phyloP scores from a whole-genome alignment of 2,888 invertebrate species.

The Idaea straminata region DNA sequence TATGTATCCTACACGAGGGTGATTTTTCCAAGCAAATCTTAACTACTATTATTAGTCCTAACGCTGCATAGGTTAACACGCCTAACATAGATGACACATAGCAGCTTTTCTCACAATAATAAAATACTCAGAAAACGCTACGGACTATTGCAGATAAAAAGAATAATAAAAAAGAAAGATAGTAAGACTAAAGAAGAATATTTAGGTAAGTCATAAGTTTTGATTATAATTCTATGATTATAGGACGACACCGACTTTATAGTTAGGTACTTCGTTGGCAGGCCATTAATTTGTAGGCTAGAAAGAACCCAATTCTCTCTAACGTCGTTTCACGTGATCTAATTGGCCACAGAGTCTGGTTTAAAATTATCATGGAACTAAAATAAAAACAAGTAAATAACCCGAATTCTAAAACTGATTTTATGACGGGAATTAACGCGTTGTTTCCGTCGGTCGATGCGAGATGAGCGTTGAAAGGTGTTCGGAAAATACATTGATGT shows the following conservation, averaged over 20 bases:
- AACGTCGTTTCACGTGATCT: conserved; percentile 68
- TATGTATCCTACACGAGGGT: no score
- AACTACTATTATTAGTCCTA: background rate
- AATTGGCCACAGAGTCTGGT: conserved; percentile 71
- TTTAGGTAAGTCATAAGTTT: no score
- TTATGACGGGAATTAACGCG: conserved; percentile 81
- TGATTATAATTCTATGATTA: no score
- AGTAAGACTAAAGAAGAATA: no score
- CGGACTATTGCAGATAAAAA: conserved; percentile 13
- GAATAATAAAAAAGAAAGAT: conserved; percentile 15
- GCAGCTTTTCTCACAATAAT: background rate
- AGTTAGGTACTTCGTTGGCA: conserved; percentile 1
- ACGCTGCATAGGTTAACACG: background rate
- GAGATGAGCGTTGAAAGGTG: conserved; percentile 78
- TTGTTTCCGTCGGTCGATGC: conserved; percentile 79
- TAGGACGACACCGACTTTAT: background rate
- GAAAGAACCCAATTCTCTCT: conserved; percentile 17
- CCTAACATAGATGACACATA: background rate
- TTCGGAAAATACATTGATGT: conserved; percentile 71
- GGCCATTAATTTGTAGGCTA: conserved; percentile 6
- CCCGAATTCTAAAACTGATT: conserved; percentile 80
- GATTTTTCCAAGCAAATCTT: background rate
- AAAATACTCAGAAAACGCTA: background rate
- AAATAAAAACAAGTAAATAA: conserved; percentile 80
- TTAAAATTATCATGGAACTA: conserved; percentile 77